phyloP scores from a whole-genome alignment of 2,888 invertebrate species.

The Aromia moschata region DNA sequence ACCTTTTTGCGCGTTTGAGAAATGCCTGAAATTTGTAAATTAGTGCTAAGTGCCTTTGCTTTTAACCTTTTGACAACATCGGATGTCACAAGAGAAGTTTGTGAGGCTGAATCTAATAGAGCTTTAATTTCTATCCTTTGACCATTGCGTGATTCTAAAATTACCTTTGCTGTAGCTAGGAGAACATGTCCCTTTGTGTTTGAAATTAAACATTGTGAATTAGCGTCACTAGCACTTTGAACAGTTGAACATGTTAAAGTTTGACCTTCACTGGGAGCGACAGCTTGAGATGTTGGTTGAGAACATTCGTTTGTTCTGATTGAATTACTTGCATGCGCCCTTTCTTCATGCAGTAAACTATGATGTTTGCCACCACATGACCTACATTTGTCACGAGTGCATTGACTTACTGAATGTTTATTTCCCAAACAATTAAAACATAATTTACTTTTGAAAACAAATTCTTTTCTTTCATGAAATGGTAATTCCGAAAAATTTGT shows the following conservation, averaged over 20 bases:
- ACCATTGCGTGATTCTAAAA: neutral
- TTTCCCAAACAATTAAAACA: constrained; percentile 8
- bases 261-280: neutral
- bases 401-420: constrained; percentile 10
- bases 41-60: neutral
- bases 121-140: neutral
- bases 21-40: constrained; percentile 10
- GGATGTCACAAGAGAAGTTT: constrained; percentile 7
- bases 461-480: constrained; percentile 1
- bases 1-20: neutral
- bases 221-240: neutral
- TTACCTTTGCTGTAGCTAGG: constrained; percentile 14
- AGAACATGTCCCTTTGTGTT: neutral
- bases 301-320: no score
- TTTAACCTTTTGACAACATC: neutral
- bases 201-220: neutral
- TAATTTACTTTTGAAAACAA: constrained; percentile 1
- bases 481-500: no score
- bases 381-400: constrained; percentile 7
- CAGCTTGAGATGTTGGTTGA: no score
- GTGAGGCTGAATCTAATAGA: constrained; percentile 15
- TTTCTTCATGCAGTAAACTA: constrained; percentile 10
- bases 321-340: no score
- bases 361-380: constrained; percentile 9
- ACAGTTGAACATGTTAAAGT: neutral